Conservation (phyloP, 2,797 vertebrate species). For the Meriones psammophilus region DNA sequence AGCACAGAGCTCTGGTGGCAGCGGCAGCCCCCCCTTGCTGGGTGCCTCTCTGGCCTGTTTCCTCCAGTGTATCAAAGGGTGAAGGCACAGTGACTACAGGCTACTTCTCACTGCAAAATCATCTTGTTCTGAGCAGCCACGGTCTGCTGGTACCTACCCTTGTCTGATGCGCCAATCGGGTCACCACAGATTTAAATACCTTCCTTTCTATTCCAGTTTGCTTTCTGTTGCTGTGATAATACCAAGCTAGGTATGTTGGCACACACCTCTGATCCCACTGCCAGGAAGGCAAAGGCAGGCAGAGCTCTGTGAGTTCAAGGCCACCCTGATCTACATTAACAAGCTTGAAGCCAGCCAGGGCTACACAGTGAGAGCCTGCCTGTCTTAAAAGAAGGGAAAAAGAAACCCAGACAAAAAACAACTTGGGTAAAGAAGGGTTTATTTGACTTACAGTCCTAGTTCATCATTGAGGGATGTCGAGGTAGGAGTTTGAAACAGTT, state of each 20-base stretch:
- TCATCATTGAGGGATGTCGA: neutral
- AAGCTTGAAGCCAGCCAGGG: neutral
- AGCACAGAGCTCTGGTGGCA: neutral
- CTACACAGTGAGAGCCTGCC: neutral
- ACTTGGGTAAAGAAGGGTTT: neutral
- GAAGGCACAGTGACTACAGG: neutral
- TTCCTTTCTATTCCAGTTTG: neutral
- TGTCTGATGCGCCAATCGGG: rapidly evolving
- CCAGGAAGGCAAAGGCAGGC: neutral
- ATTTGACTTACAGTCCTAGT: too few species aligned
- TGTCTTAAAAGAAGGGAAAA: neutral
- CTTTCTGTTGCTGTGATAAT: neutral
- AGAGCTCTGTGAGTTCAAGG: neutral
- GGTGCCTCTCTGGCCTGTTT: neutral
- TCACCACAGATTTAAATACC: neutral
- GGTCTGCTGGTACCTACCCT: rapidly evolving
- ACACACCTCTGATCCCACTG: neutral
- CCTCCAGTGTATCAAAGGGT: neutral
- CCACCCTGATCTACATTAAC: neutral
- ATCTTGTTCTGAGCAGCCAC: rapidly evolving
- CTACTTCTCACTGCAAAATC: neutral
- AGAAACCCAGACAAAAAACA: neutral
- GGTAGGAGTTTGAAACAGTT: neutral
- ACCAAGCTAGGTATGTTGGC: neutral
- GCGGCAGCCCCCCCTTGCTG: neutral